Evolutionary conservation across 1,140 invertebrate genomes (phyloP), one percentile per base, ranked within the genome.

Genomic region (Brachionus asplanchnoidis): DNA sequence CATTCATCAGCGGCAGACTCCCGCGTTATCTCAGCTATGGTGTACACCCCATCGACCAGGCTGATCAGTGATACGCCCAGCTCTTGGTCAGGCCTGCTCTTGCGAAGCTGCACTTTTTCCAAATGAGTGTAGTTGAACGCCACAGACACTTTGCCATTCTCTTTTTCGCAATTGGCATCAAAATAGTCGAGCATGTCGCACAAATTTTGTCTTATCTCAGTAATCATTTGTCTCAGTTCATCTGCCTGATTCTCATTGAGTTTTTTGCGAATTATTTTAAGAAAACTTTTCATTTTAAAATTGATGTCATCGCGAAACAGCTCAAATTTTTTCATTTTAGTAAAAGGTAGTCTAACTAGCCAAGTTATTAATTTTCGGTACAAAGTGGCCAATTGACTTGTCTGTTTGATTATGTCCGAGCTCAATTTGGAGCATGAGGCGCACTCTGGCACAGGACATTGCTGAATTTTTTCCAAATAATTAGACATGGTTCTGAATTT

Each of bases 1-100:
- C 79, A 82, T 20, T 82, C 53, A 68, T 82, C 79, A 46, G 79
- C 79, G 8, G 79, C 50, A 44, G 79, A 82, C 7, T 65, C 79
- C 1, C 65, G 28, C 1, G 17, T 42, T 82, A 82, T 82, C 40
- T 82, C 79, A 26, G 32, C 50, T 12, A 82, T 82, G 23, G 79
- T 82, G 32, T 82, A 68, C 50, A 82, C 79, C n/a, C 79, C 79
- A 23, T 82, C 79, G 8, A 82, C 20, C 20, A 82, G 36, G 7
- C 20, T 65, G 5, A 82, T 68, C 28, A 82, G 26, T 14, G 36
- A 65, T 42, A 82, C 11, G 28, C 79, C 79, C 11, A 65, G 42
- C 60, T 65, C 53, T 20, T 82, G 79, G 11, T 60, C 36, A 32
- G 32, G 23, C 26, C 3, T 23, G 7, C 40, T 82, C 32, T 82